Base-by-base conservation (phyloP, 1,140 invertebrate genomes). In the Ptiloglossa arizonensis region DNA sequence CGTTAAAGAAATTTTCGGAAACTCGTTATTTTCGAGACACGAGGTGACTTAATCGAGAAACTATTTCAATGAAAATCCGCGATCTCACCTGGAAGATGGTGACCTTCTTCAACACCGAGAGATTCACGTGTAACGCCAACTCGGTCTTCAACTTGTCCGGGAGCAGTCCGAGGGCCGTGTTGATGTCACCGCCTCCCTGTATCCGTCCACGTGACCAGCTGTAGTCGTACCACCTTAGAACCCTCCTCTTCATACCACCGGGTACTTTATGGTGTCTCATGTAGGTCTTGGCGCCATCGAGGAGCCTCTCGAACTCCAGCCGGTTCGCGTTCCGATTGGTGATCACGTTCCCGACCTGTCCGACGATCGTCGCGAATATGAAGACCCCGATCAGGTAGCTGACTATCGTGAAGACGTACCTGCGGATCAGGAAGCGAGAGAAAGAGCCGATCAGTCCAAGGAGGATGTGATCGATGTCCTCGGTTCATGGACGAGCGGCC, bases 211-310 rank as follows among this genome's bases (percentile, higher is more conserved):
- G 95, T 1, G 97, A 98, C 98, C 98, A 99, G 3, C 97, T 98
- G 91, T 99, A 99, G 91, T 99, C 98, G 91, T 99, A 99, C 98
- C 98, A 99, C 13, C 98, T 94, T 24, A 99, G 95, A 8, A 99
- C 98, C 29, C 98, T 93, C 38, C 97, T 94, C 91, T 99, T 98
- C 96, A 99, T 98, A 11, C 97, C 97, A 29, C 96, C 95, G 1
- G 98, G 98, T 8, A 99, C 98, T 93, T 98, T 99, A 92, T 99
- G 98, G 90, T 98, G 97, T 86, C 97, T 94, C 98, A 99, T 99
- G 89, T 99, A 99, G 4, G 97, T 96, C 91, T 99, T 99, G 50
- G 98, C 98, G 63, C 98, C 97, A 91, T 99, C 98, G 84, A 99
- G 93, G 8, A 99, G 94, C 85, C 97, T 93, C 93, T 99, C 98